These are phyloP conservation scores for Yoshiicerus persimilis DNA, from an alignment of 1,140 invertebrate species.

Conservation along the genomic window DNA sequence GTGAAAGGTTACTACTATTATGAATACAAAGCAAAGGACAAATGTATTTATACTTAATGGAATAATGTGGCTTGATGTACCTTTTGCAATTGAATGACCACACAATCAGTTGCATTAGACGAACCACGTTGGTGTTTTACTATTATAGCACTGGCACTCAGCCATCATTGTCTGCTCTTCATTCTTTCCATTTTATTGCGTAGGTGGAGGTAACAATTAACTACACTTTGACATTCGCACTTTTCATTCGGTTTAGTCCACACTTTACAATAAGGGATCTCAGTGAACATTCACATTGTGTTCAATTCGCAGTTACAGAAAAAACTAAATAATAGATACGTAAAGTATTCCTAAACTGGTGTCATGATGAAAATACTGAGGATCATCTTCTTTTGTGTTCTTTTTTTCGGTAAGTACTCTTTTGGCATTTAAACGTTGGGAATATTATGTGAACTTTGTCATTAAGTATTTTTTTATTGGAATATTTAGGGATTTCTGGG, in stretches of 20 bases:
- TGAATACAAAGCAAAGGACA: too few species aligned
- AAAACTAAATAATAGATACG: neutral
- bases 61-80: too few species aligned
- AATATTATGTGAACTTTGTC: neutral
- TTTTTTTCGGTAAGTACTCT: neutral
- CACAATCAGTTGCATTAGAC: neutral
- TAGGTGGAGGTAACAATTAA: neutral
- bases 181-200: too few species aligned
- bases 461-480: neutral
- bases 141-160: neutral
- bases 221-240: neutral
- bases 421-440: neutral
- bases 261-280: too few species aligned
- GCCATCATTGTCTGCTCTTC: neutral
- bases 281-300: neutral
- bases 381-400: neutral
- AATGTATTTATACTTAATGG: too few species aligned
- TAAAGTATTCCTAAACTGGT: neutral
- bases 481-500: neutral
- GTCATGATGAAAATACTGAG: neutral
- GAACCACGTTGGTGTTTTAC: too few species aligned
- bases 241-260: neutral
- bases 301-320: neutral
- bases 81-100: neutral
- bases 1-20: too few species aligned